Base-by-base conservation (phyloP, 2,888 invertebrate species). In the Euzophera pinguis region DNA sequence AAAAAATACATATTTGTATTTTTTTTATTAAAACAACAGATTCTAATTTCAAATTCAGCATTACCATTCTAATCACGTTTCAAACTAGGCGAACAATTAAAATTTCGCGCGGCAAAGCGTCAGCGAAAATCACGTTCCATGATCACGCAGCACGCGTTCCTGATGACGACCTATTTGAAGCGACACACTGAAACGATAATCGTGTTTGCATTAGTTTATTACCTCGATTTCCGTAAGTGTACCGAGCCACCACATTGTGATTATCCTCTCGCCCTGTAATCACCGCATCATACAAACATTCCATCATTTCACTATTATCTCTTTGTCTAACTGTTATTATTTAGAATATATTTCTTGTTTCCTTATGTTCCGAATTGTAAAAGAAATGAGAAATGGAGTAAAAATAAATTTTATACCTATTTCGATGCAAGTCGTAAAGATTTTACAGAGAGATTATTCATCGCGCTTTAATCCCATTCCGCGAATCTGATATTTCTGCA, bases 211-310 rank as follows among this genome's bases (percentile, higher is more conserved):
- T 67, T 74, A 67, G 71, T 71, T 77, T 76, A 75, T 70, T 68
- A 70, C 63, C 69, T 71, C 66, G 73, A 54, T 75, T 73, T 71
- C 69, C 71, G 70, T 73, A 72, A 74, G 71, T 70, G 69, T 69
- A 67, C 60, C 53, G 60, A 68, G 68, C 70, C 57, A 63, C 57
- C 52, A 55, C 60, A 61, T 67, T 65, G 66, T 56, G 61, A 70
- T 72, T 65, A 70, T 68, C 62, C 54, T 61, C 56, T 61, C 56
- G 54, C 45, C 60, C 42, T 53, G 58, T 57, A 61, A 62, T 58
- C 57, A 57, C 47, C 29, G 45, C 50, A 27, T 43, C 59, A 59
- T 59, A 57, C 55, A 59, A 53, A 34, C 16, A 42, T 42, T 22
- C 39, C 16, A 14, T 27, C 13, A 17, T 38, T 49, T 27, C 38